These are phyloP conservation scores for Barbus barbus DNA, from an alignment of 2,113 vertebrate species.

Conservation along the genomic window DNA sequence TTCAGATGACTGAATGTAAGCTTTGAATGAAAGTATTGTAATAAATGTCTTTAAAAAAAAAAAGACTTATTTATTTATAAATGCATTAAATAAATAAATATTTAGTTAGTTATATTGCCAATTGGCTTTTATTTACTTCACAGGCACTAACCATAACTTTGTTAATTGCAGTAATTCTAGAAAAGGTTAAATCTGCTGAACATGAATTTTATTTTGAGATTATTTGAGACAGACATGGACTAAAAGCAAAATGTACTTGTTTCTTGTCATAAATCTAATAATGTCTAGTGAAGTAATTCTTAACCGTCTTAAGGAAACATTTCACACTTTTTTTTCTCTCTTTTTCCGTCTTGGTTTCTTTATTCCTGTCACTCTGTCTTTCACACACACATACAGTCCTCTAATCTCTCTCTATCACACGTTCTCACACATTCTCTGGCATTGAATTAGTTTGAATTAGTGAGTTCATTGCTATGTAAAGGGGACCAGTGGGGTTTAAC, in stretches of 20 bases:
- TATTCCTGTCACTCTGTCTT: neutral
- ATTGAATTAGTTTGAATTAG: slow-evolving; percentile 47
- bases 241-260: neutral
- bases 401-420: slow-evolving; percentile 12
- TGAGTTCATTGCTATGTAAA: slow-evolving; percentile 37
- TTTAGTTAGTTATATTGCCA: too few relatives aligned
- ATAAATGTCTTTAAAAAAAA: too few relatives aligned
- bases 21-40: too few relatives aligned
- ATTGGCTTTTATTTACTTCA: too few relatives aligned
- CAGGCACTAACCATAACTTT: too few relatives aligned
- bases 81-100: too few relatives aligned
- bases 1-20: too few relatives aligned
- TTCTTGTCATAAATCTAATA: neutral
- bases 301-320: neutral
- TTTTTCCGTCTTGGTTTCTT: neutral
- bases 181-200: neutral
- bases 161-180: too few relatives aligned
- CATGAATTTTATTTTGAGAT: too few relatives aligned
- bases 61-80: too few relatives aligned
- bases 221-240: neutral
- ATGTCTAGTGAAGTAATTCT: neutral
- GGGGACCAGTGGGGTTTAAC: slow-evolving; percentile 52
- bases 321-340: neutral
- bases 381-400: neutral
- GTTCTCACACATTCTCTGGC: slow-evolving; percentile 35